Conservation (phyloP, 2,888 invertebrate species). For the Omphaloscelis lunosa region DNA sequence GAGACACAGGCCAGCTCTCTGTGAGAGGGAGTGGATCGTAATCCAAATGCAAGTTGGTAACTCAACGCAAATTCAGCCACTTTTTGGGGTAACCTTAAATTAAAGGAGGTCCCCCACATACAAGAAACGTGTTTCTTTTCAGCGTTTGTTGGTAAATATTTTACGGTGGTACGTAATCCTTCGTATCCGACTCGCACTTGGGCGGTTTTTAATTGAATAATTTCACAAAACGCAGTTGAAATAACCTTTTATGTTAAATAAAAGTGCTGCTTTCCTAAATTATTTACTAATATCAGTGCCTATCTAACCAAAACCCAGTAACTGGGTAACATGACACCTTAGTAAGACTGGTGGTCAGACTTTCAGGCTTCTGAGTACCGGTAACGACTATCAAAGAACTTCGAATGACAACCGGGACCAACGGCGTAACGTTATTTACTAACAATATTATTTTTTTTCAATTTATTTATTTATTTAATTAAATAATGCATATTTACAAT, state of each 20-base stretch:
- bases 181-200: no score
- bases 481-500: no score
- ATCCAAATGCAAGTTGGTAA: no score
- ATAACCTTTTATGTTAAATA: no score
- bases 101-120: no score
- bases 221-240: not conserved
- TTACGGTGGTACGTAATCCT: no score
- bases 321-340: not conserved
- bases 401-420: not conserved
- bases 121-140: no score
- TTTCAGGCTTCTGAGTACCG: not conserved
- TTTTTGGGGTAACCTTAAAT: no score
- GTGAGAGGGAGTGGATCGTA: not conserved
- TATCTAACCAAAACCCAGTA: not conserved
- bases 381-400: not conserved
- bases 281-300: not conserved
- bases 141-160: no score
- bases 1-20: not conserved
- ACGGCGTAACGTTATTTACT: slow-evolving; percentile 7
- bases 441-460: no score
- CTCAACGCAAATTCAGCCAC: not conserved
- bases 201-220: not conserved
- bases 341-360: not conserved
- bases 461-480: no score
- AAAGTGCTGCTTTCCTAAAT: no score